These are phyloP conservation scores for Acanthornis magna DNA, from an alignment of 2,797 vertebrate genomes.

Conservation along the genomic window DNA sequence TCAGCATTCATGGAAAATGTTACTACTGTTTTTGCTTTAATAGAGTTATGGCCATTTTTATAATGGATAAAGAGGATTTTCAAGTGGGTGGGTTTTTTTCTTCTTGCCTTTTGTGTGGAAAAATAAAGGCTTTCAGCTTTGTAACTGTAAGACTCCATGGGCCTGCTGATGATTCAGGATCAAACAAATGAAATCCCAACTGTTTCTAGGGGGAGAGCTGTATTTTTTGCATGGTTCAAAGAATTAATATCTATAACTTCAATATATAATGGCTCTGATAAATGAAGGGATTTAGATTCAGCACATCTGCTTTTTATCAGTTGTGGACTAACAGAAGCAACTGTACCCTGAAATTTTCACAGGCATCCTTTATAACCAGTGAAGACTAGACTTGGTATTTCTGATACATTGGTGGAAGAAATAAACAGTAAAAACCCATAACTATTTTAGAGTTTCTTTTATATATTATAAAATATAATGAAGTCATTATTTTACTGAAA, in stretches of 20 bases:
- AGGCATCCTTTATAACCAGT: not conserved
- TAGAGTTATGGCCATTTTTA: conserved; percentile 5
- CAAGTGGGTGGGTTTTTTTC: not conserved
- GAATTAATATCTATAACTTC: not conserved
- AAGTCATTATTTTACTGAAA: conserved; percentile 15
- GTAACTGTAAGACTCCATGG: not conserved
- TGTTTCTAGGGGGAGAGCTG: not conserved
- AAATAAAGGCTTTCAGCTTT: not conserved
- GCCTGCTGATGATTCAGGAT: not conserved
- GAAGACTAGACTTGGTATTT: not conserved
- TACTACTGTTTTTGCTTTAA: conserved; percentile 1
- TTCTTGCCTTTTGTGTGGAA: conserved; percentile 17
- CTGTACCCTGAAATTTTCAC: conserved; percentile 7
- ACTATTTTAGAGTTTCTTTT: conserved; percentile 1
- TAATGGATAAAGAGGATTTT: conserved; percentile 4
- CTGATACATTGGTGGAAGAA: not conserved
- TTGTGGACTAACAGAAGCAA: not conserved
- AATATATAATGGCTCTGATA: not conserved
- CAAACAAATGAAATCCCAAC: not conserved
- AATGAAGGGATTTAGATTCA: not conserved
- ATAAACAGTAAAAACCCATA: not conserved
- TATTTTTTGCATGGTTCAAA: conserved; percentile 9
- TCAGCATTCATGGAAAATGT: not conserved
- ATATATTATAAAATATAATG: conserved; percentile 28
- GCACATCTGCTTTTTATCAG: conserved; percentile 28